Evolutionary conservation across 64 coral and sea anemone species (phyloP).

Genomic region (Montipora efflorescens): DNA sequence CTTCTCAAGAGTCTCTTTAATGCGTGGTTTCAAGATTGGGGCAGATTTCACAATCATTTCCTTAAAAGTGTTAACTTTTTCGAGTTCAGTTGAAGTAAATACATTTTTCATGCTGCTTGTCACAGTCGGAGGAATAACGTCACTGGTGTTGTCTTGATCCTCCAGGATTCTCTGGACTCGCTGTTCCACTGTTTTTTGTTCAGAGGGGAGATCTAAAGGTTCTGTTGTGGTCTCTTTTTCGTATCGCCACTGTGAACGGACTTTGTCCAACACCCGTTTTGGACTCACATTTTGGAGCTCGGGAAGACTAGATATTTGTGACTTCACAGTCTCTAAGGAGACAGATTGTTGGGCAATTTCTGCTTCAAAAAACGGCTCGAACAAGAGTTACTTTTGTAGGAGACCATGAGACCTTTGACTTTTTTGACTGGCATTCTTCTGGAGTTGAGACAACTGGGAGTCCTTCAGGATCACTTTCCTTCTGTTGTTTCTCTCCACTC

Average conservation of each 20-base stretch:
- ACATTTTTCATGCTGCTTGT: background rate
- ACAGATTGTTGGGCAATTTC: background rate
- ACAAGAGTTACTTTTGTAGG: background rate
- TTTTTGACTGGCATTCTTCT: background rate
- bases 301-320: background rate
- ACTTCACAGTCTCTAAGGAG: background rate
- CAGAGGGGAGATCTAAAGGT: constrained; percentile 7
- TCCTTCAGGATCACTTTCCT: background rate
- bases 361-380: background rate
- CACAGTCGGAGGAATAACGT: constrained; percentile 54
- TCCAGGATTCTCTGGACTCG: constrained; percentile 2
- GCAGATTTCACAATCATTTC: constrained; percentile 37
- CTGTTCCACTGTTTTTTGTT: constrained; percentile 12
- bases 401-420: background rate
- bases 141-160: constrained; percentile 36
- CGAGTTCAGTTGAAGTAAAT: background rate
- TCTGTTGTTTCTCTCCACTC: background rate
- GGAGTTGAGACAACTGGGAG: background rate
- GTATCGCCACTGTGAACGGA: constrained; percentile 20
- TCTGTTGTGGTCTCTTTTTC: background rate
- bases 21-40: constrained; percentile 30
- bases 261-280: constrained; percentile 17
- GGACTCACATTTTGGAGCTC: constrained; percentile 7
- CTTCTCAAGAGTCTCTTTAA: constrained; percentile 14
- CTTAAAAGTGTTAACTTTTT: constrained; percentile 3